These are phyloP conservation scores for Oncorhynchus clarkii DNA, from an alignment of 2,113 vertebrate species.

Conservation along the genomic window DNA sequence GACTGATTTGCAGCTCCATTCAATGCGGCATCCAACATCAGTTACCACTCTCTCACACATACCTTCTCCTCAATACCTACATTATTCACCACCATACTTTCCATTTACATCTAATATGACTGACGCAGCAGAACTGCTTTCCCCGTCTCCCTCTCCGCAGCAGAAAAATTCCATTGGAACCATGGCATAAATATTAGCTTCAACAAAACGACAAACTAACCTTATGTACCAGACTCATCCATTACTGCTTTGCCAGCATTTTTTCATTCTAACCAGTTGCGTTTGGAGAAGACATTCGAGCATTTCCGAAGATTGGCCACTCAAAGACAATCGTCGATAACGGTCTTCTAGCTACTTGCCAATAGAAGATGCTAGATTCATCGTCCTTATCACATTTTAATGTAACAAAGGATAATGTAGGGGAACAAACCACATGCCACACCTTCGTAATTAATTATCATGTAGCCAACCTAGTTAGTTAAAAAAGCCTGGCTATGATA, in stretches of 20 bases:
- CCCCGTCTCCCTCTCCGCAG: constrained; percentile 9
- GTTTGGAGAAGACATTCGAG: neutral
- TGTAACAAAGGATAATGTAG: too few species aligned
- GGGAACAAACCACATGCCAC: too few species aligned
- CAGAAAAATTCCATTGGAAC: constrained; percentile 44
- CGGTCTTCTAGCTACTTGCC: too few species aligned
- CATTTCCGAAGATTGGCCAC: neutral
- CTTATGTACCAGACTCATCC: too few species aligned
- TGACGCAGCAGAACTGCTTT: constrained; percentile 15
- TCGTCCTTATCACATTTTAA: too few species aligned
- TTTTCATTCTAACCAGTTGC: constrained; percentile 18
- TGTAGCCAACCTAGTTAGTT: neutral
- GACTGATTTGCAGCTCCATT: too few species aligned
- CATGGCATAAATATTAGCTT: constrained; percentile 19
- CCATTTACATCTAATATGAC: constrained; percentile 36
- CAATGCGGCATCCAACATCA: constrained; percentile 1
- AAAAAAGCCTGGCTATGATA: constrained; percentile 20
- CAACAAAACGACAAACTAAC: constrained; percentile 26
- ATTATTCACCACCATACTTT: constrained; percentile 17
- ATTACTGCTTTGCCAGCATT: neutral
- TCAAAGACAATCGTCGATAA: neutral
- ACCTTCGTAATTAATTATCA: too few species aligned
- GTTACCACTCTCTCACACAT: constrained; percentile 29
- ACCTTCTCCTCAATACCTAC: constrained; percentile 24
- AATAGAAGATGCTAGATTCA: too few species aligned